Evolutionary conservation across 2,113 vertebrate species (phyloP).

Genomic region (Microcebus griseorufus): DNA sequence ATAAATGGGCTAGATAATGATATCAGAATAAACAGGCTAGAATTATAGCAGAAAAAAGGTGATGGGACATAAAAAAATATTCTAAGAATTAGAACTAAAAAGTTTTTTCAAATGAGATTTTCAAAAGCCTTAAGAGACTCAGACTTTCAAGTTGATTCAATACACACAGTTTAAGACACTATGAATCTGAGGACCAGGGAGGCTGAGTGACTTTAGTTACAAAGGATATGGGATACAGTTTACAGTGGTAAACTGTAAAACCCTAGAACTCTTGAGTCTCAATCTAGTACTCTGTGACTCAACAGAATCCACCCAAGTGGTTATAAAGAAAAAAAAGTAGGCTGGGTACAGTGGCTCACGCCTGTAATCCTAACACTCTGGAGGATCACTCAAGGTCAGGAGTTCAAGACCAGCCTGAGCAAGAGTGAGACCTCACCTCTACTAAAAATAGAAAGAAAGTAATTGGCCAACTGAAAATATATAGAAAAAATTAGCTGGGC

Average conservation of each 20-base stretch:
- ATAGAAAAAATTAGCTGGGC: too few relatives aligned
- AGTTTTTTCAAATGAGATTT: background rate
- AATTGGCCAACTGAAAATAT: too few relatives aligned
- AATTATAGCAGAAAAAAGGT: conserved; percentile 4
- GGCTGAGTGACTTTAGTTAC: conserved; percentile 2
- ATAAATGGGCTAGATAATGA: background rate
- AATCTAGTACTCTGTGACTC: background rate
- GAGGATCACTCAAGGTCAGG: too few relatives aligned
- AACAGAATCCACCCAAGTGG: background rate
- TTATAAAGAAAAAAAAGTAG: background rate
- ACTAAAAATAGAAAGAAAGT: too few relatives aligned
- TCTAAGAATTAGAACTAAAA: background rate
- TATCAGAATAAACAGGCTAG: background rate
- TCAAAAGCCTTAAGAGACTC: conserved; percentile 1
- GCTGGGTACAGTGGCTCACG: too few relatives aligned
- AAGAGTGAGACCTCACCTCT: too few relatives aligned
- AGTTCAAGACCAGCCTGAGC: too few relatives aligned
- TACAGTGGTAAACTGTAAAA: background rate
- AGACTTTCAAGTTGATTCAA: background rate
- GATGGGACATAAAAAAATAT: background rate
- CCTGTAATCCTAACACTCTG: too few relatives aligned
- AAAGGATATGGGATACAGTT: background rate
- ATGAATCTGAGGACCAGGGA: background rate
- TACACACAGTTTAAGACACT: background rate
- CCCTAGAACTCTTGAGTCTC: background rate